A percentile compares a stretch with the other conserved stretches of the same genome.
Conservation (phyloP, 1,140 invertebrate species). For the Leguminivora glycinivorella region DNA sequence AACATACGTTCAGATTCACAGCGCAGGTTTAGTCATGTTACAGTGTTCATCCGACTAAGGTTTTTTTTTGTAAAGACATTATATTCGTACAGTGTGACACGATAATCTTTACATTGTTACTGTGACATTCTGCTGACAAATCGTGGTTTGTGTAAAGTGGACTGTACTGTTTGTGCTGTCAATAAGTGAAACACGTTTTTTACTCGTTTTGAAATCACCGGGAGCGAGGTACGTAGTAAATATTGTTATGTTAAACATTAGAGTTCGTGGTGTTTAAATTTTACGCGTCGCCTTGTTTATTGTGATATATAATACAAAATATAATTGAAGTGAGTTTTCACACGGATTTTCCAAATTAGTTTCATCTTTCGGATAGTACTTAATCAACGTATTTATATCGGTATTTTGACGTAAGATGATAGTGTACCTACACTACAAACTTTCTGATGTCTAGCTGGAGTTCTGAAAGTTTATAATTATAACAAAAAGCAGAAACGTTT, state of each 20-base stretch:
- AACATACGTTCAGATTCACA: too few species aligned
- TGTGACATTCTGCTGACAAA: conserved; percentile 12
- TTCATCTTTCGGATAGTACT: too few species aligned
- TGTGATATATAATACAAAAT: neutral
- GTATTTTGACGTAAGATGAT: neutral
- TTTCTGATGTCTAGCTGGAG: neutral
- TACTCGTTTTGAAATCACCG: conserved; percentile 47
- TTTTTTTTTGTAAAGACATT: too few species aligned
- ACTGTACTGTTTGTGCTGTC: conserved; percentile 64
- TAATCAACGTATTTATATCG: neutral
- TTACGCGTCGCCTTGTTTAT: neutral
- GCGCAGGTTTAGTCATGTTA: too few species aligned
- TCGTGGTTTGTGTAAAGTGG: conserved; percentile 23
- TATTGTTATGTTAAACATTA: conserved; percentile 1
- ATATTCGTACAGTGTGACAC: neutral
- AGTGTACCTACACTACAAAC: too few species aligned
- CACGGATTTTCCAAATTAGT: too few species aligned
- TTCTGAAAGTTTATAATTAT: neutral
- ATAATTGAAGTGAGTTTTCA: neutral
- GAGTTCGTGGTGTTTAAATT: neutral
- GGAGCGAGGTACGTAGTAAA: conserved; percentile 40
- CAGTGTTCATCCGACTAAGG: too few species aligned
- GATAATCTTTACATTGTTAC: conserved; percentile 12
- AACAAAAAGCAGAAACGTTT: neutral
- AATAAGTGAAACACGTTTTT: conserved; percentile 60